These are phyloP conservation scores for Tor tambroides DNA, from an alignment of 2,113 vertebrate genomes.

Conservation along the genomic window DNA sequence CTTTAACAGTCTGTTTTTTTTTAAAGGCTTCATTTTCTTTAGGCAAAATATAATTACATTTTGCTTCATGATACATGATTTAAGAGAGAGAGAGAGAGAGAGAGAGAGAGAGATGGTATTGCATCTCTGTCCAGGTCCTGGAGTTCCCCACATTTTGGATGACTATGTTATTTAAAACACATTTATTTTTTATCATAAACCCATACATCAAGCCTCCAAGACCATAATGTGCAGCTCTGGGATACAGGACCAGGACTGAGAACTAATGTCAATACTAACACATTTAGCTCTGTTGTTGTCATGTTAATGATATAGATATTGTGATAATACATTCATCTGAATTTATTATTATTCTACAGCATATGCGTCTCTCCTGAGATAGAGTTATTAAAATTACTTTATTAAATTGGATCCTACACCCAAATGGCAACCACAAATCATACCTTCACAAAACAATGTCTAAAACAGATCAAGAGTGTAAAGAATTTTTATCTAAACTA, in stretches of 20 bases:
- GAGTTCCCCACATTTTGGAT: not conserved
- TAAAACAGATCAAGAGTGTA: too few species aligned
- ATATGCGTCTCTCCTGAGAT: too few species aligned
- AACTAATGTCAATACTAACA: not conserved
- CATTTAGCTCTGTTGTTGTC: not conserved
- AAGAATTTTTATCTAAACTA: not conserved
- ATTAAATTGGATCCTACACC: not conserved
- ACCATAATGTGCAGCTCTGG: not conserved
- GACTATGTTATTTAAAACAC: not conserved
- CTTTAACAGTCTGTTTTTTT: not conserved
- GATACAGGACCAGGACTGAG: not conserved
- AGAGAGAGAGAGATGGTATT: too few species aligned
- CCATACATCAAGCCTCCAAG: too few species aligned
- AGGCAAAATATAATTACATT: not conserved
- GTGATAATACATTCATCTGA: not conserved
- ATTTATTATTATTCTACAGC: constrained; percentile 13
- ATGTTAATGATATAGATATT: not conserved
- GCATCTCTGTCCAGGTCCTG: not conserved
- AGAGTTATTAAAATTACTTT: not conserved
- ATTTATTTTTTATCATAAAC: not conserved
- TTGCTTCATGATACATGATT: not conserved
- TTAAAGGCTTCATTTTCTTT: not conserved
- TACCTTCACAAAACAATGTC: not conserved
- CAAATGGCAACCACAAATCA: not conserved
- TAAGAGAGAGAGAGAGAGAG: not conserved